These are phyloP conservation scores for Odobenus rosmarus DNA, from an alignment of 2,113 vertebrate genomes.

Conservation along the genomic window DNA sequence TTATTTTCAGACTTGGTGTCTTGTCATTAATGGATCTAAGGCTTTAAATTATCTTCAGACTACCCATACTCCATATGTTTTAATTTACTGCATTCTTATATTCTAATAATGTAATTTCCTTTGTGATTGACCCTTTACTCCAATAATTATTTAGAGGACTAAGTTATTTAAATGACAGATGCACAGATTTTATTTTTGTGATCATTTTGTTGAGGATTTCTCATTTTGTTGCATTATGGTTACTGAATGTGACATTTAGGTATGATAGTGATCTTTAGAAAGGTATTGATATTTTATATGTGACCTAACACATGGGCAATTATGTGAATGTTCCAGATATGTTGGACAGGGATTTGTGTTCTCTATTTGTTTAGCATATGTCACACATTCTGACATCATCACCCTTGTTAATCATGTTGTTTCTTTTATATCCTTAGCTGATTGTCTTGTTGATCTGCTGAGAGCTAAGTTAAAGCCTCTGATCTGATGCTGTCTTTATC, in stretches of 20 bases:
- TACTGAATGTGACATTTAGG: background rate
- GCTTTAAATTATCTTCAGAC: background rate
- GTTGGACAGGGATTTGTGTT: background rate
- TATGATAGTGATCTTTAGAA: background rate
- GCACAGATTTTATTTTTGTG: background rate
- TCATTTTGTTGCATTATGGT: background rate
- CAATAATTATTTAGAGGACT: background rate
- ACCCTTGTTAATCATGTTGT: background rate
- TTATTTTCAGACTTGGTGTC: conserved; percentile 25
- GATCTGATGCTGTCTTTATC: background rate
- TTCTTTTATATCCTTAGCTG: background rate
- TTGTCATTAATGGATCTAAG: conserved; percentile 22
- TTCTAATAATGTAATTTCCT: background rate
- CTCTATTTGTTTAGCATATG: background rate
- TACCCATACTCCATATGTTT: background rate
- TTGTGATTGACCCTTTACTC: background rate
- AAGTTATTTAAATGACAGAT: background rate
- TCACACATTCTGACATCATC: background rate
- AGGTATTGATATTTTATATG: background rate
- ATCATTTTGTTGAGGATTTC: background rate
- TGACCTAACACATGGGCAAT: background rate
- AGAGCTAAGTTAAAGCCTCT: conserved; percentile 42
- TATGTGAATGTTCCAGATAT: background rate
- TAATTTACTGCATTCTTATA: background rate
- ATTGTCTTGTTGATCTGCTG: background rate